These are phyloP conservation scores for Catharus minimus DNA, from an alignment of 2,113 vertebrate species.

Conservation along the genomic window DNA sequence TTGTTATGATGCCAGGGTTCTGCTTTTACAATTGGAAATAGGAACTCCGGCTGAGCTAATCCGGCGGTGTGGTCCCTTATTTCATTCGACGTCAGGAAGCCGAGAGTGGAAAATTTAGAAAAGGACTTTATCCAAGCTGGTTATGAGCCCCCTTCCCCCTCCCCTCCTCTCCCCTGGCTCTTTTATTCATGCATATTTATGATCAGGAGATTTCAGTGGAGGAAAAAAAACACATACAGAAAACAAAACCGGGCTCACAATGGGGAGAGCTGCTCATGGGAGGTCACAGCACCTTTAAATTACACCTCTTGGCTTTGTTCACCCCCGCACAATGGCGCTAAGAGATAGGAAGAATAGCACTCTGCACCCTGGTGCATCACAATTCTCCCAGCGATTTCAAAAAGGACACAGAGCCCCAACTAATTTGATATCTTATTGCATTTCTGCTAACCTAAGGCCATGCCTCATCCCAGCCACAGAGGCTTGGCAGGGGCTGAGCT, in stretches of 20 bases:
- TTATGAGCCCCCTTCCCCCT: slow-evolving; percentile 50
- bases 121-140: slow-evolving; percentile 62
- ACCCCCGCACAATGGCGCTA: slow-evolving; percentile 24
- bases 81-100: slow-evolving; percentile 43
- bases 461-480: neutral
- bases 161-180: slow-evolving; percentile 12
- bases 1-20: slow-evolving; percentile 60
- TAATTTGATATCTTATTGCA: slow-evolving; percentile 37
- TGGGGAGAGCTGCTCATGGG: slow-evolving; percentile 46
- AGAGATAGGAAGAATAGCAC: slow-evolving; percentile 61
- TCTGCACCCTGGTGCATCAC: slow-evolving; percentile 12
- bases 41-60: slow-evolving; percentile 57
- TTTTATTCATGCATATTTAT: slow-evolving; percentile 66
- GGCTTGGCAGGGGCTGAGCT: neutral
- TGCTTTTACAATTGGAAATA: slow-evolving; percentile 41
- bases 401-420: slow-evolving; percentile 41
- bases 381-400: slow-evolving; percentile 19
- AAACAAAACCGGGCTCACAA: slow-evolving; percentile 41
- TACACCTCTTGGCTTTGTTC: slow-evolving; percentile 70
- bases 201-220: slow-evolving; percentile 48
- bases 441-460: slow-evolving; percentile 34
- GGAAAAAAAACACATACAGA: slow-evolving; percentile 50
- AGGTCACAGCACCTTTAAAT: slow-evolving; percentile 71
- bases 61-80: slow-evolving; percentile 45
- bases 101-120: slow-evolving; percentile 32